These are phyloP conservation scores for Oreocharis arfaki DNA, from an alignment of 2,113 vertebrate species.

Conservation along the genomic window DNA sequence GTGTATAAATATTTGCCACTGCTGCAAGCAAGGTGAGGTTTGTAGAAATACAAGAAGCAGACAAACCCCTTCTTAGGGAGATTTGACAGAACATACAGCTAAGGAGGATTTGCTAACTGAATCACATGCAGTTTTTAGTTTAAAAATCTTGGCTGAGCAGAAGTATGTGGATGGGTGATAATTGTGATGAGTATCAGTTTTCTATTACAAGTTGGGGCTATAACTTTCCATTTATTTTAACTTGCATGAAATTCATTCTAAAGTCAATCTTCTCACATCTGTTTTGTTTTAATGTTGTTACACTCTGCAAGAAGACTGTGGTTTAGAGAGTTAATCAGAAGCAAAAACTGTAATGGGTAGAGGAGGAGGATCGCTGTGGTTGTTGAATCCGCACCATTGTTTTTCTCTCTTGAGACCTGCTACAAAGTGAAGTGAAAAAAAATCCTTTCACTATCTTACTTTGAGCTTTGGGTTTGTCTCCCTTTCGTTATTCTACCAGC, in stretches of 20 bases:
- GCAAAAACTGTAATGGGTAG: background rate
- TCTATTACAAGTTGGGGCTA: background rate
- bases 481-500: background rate
- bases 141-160: background rate
- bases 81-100: background rate
- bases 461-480: background rate
- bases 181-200: slow-evolving; percentile 27
- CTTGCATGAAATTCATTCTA: slow-evolving; percentile 2
- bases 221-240: slow-evolving; percentile 48
- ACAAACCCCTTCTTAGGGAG: background rate
- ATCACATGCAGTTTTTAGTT: background rate
- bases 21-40: background rate
- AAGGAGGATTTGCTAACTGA: background rate
- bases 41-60: background rate
- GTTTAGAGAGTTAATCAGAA: background rate
- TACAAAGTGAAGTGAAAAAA: background rate
- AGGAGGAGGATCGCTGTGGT: background rate
- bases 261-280: slow-evolving; percentile 12
- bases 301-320: background rate
- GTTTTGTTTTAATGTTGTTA: slow-evolving; percentile 22
- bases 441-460: background rate
- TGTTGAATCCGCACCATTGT: background rate
- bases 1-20: background rate
- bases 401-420: background rate
- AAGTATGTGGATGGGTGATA: slow-evolving; percentile 25